A percentile compares a stretch with the other conserved stretches of the same genome.
These are phyloP conservation scores for Patella pellucida DNA, from an alignment of 2,888 invertebrate genomes.

Conservation along the genomic window DNA sequence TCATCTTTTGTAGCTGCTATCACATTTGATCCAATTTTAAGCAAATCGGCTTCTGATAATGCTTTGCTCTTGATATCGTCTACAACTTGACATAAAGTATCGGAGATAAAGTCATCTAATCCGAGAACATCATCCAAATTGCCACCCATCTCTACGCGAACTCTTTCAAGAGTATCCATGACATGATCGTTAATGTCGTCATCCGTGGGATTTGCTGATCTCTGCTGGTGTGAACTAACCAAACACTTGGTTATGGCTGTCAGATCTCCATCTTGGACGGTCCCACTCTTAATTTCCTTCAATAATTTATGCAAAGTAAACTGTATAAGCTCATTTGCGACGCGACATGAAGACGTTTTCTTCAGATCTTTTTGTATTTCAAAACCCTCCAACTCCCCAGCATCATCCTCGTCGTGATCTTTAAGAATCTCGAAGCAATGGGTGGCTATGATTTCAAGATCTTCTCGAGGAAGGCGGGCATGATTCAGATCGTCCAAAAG, in stretches of 20 bases:
- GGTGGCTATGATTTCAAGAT: slow-evolving; percentile 41
- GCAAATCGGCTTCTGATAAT: slow-evolving; percentile 38
- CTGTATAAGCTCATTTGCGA: slow-evolving; percentile 46
- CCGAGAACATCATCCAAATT: slow-evolving; percentile 37
- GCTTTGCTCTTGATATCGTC: slow-evolving; percentile 41
- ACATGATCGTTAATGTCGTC: slow-evolving; percentile 1
- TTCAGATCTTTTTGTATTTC: slow-evolving; percentile 13
- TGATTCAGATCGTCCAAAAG: slow-evolving; percentile 46
- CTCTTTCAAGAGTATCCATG: not conserved
- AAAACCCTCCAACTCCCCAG: slow-evolving; percentile 1
- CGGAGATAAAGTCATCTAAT: slow-evolving; percentile 46
- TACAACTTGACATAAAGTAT: slow-evolving; percentile 38
- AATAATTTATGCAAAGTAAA: slow-evolving; percentile 45
- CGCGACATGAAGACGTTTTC: slow-evolving; percentile 25
- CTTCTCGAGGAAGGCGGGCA: slow-evolving; percentile 38
- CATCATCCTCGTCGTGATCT: slow-evolving; percentile 24
- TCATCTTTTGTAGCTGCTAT: slow-evolving; percentile 31
- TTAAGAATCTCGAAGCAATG: slow-evolving; percentile 29
- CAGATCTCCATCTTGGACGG: slow-evolving; percentile 39
- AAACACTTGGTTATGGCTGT: slow-evolving; percentile 43
- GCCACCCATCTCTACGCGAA: not conserved
- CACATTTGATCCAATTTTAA: slow-evolving; percentile 36
- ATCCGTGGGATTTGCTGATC: not conserved
- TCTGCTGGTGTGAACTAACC: slow-evolving; percentile 26
- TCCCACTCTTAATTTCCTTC: slow-evolving; percentile 40